A percentile compares a stretch with the other conserved stretches of the same genome.
phyloP scores from a whole-genome alignment of 2,113 vertebrate species.

The Brevimyrus niger region DNA sequence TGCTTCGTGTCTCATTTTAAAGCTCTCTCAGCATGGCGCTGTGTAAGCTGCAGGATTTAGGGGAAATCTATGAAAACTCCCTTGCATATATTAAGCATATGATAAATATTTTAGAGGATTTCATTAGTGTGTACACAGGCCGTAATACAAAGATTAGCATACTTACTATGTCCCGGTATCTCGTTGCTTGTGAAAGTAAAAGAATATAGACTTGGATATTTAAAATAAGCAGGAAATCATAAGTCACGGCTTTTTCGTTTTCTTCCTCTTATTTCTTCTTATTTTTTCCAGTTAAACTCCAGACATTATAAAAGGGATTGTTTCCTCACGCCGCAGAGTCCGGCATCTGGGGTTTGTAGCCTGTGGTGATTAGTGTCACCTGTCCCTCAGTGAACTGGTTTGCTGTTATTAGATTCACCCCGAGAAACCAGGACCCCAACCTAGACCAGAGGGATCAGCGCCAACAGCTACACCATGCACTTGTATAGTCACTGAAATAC shows the following conservation, averaged over 20 bases:
- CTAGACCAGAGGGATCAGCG: background rate
- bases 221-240: background rate
- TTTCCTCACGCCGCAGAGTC: background rate
- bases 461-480: background rate
- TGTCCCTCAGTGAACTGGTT: background rate
- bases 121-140: background rate
- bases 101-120: constrained; percentile 1
- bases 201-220: background rate
- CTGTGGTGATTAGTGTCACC: background rate
- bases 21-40: constrained; percentile 28
- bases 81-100: background rate
- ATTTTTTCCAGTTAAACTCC: background rate
- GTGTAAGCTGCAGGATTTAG: constrained; percentile 30
- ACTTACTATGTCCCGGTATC: background rate
- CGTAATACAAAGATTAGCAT: background rate
- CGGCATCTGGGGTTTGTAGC: background rate
- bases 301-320: background rate
- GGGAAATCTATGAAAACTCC: constrained; percentile 29
- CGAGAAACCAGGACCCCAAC: background rate
- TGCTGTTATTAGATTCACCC: background rate
- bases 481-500: background rate
- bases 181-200: background rate
- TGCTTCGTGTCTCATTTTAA: background rate
- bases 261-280: background rate
- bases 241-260: background rate